These are phyloP conservation scores for Drosophila mayri DNA, from an alignment of 1,140 invertebrate species.

Conservation along the genomic window DNA sequence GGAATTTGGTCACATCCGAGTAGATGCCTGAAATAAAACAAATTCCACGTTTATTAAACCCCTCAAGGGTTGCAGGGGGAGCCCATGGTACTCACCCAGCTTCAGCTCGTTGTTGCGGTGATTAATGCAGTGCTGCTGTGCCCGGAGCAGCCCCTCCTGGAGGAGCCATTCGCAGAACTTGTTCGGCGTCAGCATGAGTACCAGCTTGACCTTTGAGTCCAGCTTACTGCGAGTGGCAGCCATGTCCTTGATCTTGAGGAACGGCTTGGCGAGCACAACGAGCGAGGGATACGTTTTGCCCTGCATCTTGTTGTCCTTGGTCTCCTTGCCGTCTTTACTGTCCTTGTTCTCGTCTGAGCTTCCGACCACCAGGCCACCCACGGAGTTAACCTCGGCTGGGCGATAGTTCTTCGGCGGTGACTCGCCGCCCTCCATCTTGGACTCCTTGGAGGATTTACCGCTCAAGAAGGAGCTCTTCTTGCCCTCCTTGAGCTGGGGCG, in stretches of 20 bases:
- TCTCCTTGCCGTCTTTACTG: conserved; percentile 87
- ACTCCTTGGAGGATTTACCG: conserved; percentile 32
- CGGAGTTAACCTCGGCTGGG: conserved; percentile 89
- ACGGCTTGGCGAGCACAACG: conserved; percentile 92
- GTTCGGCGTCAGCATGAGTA: conserved; percentile 91
- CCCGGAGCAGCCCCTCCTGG: conserved; percentile 91
- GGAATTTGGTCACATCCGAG: conserved; percentile 93
- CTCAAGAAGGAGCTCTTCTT: conserved; percentile 28
- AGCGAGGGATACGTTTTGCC: conserved; percentile 94
- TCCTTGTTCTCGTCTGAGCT: conserved; percentile 74
- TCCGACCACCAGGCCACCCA: conserved; percentile 88
- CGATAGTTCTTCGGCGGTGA: conserved; percentile 84
- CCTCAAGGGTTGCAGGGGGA: not conserved
- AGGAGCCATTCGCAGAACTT: conserved; percentile 96
- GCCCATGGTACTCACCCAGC: conserved; percentile 85
- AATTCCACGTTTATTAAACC: not conserved
- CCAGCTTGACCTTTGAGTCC: conserved; percentile 91
- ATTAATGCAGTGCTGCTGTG: conserved; percentile 90
- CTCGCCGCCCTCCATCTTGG: conserved; percentile 40
- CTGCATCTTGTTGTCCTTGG: conserved; percentile 89
- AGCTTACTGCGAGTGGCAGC: conserved; percentile 86
- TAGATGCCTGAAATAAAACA: conserved; percentile 88
- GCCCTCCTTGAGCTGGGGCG: conserved; percentile 52
- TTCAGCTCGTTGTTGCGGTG: conserved; percentile 90
- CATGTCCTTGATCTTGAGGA: conserved; percentile 89